These are phyloP conservation scores for Cephonodes hylas DNA, from an alignment of 2,888 invertebrate species.

Conservation along the genomic window DNA sequence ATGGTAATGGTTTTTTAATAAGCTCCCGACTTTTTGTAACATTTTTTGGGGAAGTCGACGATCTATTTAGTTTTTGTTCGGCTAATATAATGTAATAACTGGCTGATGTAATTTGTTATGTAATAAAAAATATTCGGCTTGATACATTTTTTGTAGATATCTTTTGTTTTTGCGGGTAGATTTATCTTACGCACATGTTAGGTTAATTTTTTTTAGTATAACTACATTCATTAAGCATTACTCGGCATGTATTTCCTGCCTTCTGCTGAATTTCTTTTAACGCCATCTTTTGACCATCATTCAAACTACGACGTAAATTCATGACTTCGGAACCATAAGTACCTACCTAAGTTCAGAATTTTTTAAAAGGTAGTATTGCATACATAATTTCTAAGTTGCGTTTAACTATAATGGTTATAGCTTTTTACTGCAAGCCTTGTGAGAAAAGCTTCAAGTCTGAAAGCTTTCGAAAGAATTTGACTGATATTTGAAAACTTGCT, in stretches of 20 bases:
- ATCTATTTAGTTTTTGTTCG: slow-evolving; percentile 12
- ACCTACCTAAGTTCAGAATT: background rate
- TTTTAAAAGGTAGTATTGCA: too few relatives aligned
- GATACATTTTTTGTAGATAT: background rate
- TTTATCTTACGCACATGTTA: background rate
- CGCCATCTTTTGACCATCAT: slow-evolving; percentile 8
- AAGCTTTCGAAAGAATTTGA: too few relatives aligned
- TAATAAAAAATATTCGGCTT: slow-evolving; percentile 8
- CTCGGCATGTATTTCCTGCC: background rate
- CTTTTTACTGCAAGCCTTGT: too few relatives aligned
- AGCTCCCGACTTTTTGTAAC: slow-evolving; percentile 55
- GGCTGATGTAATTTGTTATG: slow-evolving; percentile 7
- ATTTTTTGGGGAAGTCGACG: slow-evolving; percentile 26
- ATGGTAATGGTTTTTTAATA: slow-evolving; percentile 77
- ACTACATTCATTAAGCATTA: too few relatives aligned
- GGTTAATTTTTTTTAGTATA: background rate
- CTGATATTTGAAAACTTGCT: too few relatives aligned
- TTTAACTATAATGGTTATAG: too few relatives aligned
- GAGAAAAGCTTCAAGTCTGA: too few relatives aligned
- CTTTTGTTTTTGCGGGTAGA: background rate
- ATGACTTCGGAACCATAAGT: background rate
- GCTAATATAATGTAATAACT: slow-evolving; percentile 14
- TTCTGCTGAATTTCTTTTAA: background rate
- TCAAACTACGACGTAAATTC: background rate
- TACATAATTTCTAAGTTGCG: too few relatives aligned